Percentiles rank a stretch among this genome's conserved stretches.
Conservation (phyloP, 35 echinoderm and acorn worm genomes). For the Stichopus chloronotus region DNA sequence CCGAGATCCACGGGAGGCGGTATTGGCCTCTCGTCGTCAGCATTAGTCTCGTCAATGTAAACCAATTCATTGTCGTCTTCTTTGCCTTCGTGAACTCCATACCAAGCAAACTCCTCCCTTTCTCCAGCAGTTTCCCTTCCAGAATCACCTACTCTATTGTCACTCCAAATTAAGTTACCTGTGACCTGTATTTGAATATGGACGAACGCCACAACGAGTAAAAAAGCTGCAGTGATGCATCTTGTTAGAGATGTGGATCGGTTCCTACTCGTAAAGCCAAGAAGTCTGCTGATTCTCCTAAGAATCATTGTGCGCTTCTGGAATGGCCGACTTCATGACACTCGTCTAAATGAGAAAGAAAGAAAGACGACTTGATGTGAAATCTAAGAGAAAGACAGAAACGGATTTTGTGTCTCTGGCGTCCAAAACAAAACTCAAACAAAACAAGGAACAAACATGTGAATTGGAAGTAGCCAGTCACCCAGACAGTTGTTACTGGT, state of each 20-base stretch:
- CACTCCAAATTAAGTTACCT: constrained; percentile 16
- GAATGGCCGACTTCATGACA: constrained; percentile 30
- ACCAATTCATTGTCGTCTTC: constrained; percentile 21
- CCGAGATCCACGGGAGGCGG: constrained; percentile 41
- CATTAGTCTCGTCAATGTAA: constrained; percentile 28
- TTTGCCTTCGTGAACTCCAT: constrained; percentile 43
- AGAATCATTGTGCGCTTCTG: constrained; percentile 3
- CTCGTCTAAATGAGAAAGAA: neutral
- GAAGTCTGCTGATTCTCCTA: constrained; percentile 24
- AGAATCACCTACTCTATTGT: neutral
- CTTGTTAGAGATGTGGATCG: neutral
- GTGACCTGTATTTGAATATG: constrained; percentile 48
- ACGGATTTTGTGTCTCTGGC: no score
- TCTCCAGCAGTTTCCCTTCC: neutral
- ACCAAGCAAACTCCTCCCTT: constrained; percentile 42
- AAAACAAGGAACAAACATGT: no score
- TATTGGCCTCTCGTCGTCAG: constrained; percentile 45
- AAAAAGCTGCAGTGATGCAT: neutral
- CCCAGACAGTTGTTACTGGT: no score
- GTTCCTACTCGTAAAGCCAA: neutral
- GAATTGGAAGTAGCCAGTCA: no score
- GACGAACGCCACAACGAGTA: neutral
- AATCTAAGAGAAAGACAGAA: no score
- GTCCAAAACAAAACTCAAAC: no score
- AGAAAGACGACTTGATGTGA: neutral